Base-by-base conservation (phyloP, 2,888 invertebrate genomes). In the Oligia fasciuncula region DNA sequence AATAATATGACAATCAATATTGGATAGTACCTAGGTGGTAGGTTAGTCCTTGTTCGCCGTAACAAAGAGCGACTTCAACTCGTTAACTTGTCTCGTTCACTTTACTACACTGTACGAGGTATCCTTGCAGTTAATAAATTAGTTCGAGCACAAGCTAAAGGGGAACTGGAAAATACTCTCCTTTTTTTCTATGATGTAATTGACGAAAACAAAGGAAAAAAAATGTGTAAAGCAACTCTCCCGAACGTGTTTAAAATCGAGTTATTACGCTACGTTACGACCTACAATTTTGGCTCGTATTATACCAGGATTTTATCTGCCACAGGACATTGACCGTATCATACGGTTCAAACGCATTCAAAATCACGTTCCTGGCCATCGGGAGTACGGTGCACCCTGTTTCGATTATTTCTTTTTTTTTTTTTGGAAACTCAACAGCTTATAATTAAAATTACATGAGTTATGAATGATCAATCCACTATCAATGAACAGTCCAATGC, bases 111-210 rank as follows among this genome's bases (percentile, higher is more conserved):
- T 13, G 40, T 80, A 57, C 70, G n/a, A 40, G 17, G 49, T 43
- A 80, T 80, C 14, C 17, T 35, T 62, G 43, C 72, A 51, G 60
- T 67, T 60, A 60, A 46, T 62, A 67, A 72, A 80, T 79, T 60
- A 29, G 40, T 35, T 43, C 43, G 14, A 66, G 43, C 35, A 51
- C 17, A 65, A 49, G 23, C 60, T 35, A 46, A 40, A 17, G 4
- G n/a, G n/a, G 40, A 57, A 57, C 23, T 57, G 57, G 23, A 62
- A 78, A 35, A 62, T 29, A 9, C 23, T 1, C 8, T 43, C 49
- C 23, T 40, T 62, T 60, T 17, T 19, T 29, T 29, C 13, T 14
- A 62, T 73, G 13, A 8, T n/a, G 19, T 63, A 51, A 76, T 43
- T 76, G 9, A 29, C 8, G 14, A 9, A 35, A 19, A 14, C 9